Base-by-base conservation (phyloP, 2,888 invertebrate genomes). In the Flexamia atlantica region DNA sequence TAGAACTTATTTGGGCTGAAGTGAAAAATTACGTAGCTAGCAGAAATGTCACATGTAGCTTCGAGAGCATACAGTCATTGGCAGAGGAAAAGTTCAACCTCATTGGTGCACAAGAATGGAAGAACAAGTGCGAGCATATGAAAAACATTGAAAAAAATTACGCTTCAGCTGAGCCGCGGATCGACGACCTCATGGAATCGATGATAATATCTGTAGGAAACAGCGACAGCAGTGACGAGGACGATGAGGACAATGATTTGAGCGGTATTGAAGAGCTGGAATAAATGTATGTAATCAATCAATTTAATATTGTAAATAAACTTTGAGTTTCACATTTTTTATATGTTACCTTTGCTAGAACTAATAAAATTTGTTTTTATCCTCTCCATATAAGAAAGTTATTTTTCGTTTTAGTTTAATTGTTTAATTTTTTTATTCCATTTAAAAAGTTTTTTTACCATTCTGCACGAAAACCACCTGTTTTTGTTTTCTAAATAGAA, bases 1-100 rank as follows among this genome's bases (percentile, higher is more conserved):
- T 72, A 10, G 83, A 83, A 32, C 23, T 83, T 1, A 64, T 81
- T 81, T 81, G 81, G 81, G 57, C 81, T 57, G 60, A 81, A 4
- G 81, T 81, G 1, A 81, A 81, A 46, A 53, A 57, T n/a, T 57
- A 81, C 28, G 81, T 81, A 57, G 57, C 32, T 12, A 76, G 40
- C 20, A 76, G 20, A 76, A 76, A 42, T n/a, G 36, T 5, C 20
- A 9, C 42, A 42, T 42, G 4, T 23, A 50, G 23, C 28, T 42
- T 42, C 4, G 20, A 76, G 17, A 40, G 2, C 4, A 46, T 46
- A 3, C 42, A 76, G 36, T 14, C 76, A 10, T 28, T 81, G 28
- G 53, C 57, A 53, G 57, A 81, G 30, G 57, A 81, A 53, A 81
- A 57, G 28, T 28, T 53, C 7, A 57, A 20, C 17, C 17, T 23